phyloP scores from a whole-genome alignment of 2,888 invertebrate species.

The Polyommatus icarus region DNA sequence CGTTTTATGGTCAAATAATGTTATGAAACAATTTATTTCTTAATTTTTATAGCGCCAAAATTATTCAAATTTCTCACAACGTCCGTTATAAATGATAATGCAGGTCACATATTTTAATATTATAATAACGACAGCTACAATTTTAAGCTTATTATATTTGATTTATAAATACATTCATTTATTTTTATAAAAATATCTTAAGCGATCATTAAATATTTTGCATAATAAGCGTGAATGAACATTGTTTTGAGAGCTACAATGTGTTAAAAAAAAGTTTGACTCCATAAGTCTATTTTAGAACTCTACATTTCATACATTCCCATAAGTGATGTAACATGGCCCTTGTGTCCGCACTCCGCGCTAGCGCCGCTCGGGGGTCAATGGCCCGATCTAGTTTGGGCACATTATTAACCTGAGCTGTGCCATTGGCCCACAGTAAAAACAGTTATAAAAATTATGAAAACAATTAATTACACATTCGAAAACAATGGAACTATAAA shows the following conservation, averaged over 20 bases:
- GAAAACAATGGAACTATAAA: conserved; percentile 3
- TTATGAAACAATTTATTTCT: background rate
- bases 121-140: background rate
- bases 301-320: conserved; percentile 13
- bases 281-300: background rate
- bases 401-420: conserved; percentile 67
- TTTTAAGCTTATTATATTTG: conserved; percentile 6
- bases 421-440: conserved; percentile 30
- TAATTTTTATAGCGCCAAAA: background rate
- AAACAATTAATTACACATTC: background rate
- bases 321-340: conserved; percentile 54
- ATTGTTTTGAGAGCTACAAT: background rate
- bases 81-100: background rate
- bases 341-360: conserved; percentile 58
- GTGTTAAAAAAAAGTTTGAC: background rate
- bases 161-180: background rate
- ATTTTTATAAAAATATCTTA: background rate
- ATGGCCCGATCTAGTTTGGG: conserved; percentile 79
- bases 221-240: background rate
- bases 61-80: background rate
- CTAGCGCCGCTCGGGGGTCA: conserved; percentile 71
- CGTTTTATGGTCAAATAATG: background rate
- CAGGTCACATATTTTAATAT: background rate
- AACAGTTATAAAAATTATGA: conserved; percentile 22
- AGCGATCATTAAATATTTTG: background rate